These are phyloP conservation scores for Eumeta japonica DNA, from an alignment of 1,140 invertebrate species.

Conservation along the genomic window DNA sequence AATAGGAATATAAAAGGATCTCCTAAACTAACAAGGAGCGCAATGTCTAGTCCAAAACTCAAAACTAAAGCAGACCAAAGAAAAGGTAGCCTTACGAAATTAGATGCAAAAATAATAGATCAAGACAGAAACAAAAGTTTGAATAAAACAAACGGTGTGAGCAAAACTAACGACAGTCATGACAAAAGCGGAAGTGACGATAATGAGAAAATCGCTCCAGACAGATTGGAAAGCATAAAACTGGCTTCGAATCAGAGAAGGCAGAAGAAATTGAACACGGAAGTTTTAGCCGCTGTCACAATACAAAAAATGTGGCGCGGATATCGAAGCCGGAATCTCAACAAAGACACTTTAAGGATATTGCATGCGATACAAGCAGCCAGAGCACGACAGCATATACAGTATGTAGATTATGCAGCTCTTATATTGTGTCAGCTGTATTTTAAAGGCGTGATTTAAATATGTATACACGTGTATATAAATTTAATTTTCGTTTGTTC, in stretches of 20 bases:
- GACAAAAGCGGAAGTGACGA: slow-evolving; percentile 28
- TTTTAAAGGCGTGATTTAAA: slow-evolving; percentile 2
- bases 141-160: slow-evolving; percentile 54
- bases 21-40: slow-evolving; percentile 53
- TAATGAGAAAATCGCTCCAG: slow-evolving; percentile 32
- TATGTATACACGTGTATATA: background rate
- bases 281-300: slow-evolving; percentile 66
- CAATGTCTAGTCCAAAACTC: slow-evolving; percentile 50
- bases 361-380: slow-evolving; percentile 78
- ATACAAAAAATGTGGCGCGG: slow-evolving; percentile 90
- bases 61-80: slow-evolving; percentile 44
- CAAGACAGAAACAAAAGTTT: slow-evolving; percentile 59
- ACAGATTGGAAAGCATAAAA: slow-evolving; percentile 35
- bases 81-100: slow-evolving; percentile 43
- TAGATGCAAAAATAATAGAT: slow-evolving; percentile 61
- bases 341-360: slow-evolving; percentile 69
- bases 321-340: slow-evolving; percentile 76
- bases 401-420: slow-evolving; percentile 62
- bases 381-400: slow-evolving; percentile 81
- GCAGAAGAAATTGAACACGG: slow-evolving; percentile 40
- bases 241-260: slow-evolving; percentile 42
- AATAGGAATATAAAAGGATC: slow-evolving; percentile 31
- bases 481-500: no score
- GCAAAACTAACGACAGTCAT: slow-evolving; percentile 44
- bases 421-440: slow-evolving; percentile 6